These are phyloP conservation scores for Thaumetopoea pityocampa DNA, from an alignment of 1,140 invertebrate species.

Conservation along the genomic window DNA sequence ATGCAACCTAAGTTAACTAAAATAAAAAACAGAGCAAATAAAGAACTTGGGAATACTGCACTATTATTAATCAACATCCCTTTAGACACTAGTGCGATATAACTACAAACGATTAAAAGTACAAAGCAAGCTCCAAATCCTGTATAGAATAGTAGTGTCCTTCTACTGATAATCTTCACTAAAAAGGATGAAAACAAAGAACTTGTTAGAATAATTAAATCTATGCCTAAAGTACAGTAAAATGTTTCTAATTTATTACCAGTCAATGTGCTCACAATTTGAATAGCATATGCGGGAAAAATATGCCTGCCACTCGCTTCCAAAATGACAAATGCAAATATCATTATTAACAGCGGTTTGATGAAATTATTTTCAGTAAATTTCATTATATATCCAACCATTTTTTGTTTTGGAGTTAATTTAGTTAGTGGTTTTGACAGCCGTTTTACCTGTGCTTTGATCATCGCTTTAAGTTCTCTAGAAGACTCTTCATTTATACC, in stretches of 20 bases:
- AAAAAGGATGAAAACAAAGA: slow-evolving; percentile 45
- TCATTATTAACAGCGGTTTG: slow-evolving; percentile 41
- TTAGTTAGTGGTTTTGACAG: slow-evolving; percentile 1
- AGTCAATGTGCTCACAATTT: slow-evolving; percentile 46
- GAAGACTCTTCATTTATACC: slow-evolving; percentile 29
- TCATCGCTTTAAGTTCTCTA: slow-evolving; percentile 39
- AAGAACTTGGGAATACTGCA: too few species aligned
- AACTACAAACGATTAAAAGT: slow-evolving; percentile 31
- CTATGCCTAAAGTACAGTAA: slow-evolving; percentile 46
- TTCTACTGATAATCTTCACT: slow-evolving; percentile 42
- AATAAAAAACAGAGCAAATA: too few species aligned
- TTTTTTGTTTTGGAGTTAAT: slow-evolving; percentile 5
- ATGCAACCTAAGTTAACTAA: neutral
- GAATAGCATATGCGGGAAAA: slow-evolving; percentile 51
- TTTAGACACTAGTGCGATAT: slow-evolving; percentile 30
- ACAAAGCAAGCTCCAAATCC: slow-evolving; percentile 37
- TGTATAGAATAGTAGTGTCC: slow-evolving; percentile 42
- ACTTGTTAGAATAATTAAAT: slow-evolving; percentile 47
- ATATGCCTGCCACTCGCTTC: slow-evolving; percentile 53
- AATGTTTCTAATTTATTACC: slow-evolving; percentile 40
- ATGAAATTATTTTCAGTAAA: slow-evolving; percentile 48
- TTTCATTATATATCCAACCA: slow-evolving; percentile 36
- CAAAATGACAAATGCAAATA: slow-evolving; percentile 32
- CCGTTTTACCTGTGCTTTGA: slow-evolving; percentile 38
- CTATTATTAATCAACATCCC: too few species aligned